Base-by-base conservation (phyloP, 2,888 invertebrate genomes). In the Polylopha cassiicola region DNA sequence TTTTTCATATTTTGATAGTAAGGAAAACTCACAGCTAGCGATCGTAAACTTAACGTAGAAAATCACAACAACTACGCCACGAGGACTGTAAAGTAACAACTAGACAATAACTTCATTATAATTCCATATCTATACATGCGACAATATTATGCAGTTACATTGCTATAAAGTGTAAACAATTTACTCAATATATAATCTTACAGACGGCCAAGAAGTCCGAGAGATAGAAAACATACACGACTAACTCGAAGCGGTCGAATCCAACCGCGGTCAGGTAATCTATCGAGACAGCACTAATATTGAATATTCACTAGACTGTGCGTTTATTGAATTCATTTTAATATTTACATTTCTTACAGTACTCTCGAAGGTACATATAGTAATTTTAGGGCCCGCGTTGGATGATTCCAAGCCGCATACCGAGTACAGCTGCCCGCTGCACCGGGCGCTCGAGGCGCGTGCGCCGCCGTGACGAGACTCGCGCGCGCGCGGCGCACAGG, bases 251-350 rank as follows among this genome's bases (percentile, higher is more conserved):
- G 66, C 72, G 69, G 72, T 64, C 56, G 61, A 68, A 65, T 68
- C 66, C 75, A 68, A 73, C 72, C 71, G 73, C 71, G 73, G 69
- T 62, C 66, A 66, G 41, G 36, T 41, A 30, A 37, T n/a, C 71
- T 74, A 74, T 73, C 71, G 65, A 75, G 76, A 79, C 73, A 68
- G 73, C 77, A 74, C 80, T 81, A 80, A 73, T 72, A 74, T 73
- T 65, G 72, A 77, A 79, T 81, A 82, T 71, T 71, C 79, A 76
- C 82, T 85, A 84, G 68, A 82, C 80, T 85, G 85, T 85, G 85
- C 85, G 85, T 82, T 78, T 82, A 79, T 80, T 80, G 78, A 79
- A 75, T 78, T 42, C 29, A 33, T 43, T 48, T 39, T 68, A 65
- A 72, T 84, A 84, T 84, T 61, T 84, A 84, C 82, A 71, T 70